A percentile compares a stretch with the other conserved stretches of the same genome.
Evolutionary conservation across 2,113 vertebrate genomes (phyloP).

Genomic region (Laterallus jamaicensis): DNA sequence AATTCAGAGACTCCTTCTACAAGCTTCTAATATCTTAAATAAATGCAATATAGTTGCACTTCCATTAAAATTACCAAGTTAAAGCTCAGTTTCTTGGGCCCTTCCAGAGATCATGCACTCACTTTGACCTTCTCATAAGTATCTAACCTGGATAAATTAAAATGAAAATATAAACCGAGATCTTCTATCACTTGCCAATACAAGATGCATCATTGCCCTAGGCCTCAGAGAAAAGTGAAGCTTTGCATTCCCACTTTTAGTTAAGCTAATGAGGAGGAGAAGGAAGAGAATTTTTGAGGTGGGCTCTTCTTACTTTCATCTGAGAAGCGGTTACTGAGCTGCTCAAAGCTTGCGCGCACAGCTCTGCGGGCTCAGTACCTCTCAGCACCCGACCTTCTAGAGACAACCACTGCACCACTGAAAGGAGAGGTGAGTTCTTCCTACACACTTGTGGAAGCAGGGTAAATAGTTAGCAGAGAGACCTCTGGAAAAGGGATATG

Average conservation of each 20-base stretch:
- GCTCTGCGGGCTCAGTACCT: neutral
- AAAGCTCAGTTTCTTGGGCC: neutral
- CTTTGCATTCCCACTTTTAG: neutral
- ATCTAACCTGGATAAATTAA: neutral
- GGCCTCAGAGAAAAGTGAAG: neutral
- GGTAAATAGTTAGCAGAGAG: neutral
- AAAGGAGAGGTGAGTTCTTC: slow-evolving; percentile 8
- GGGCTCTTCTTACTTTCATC: slow-evolving; percentile 11
- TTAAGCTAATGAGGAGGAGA: slow-evolving; percentile 27
- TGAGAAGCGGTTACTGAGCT: neutral
- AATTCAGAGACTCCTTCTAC: neutral
- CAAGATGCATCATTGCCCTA: neutral
- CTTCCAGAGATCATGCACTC: neutral
- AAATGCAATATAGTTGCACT: neutral
- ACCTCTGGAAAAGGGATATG: neutral
- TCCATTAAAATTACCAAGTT: neutral
- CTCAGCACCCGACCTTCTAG: neutral
- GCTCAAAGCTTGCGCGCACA: neutral
- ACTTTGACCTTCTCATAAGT: neutral
- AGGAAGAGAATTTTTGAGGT: slow-evolving; percentile 42
- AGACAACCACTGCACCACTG: neutral
- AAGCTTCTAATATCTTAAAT: neutral
- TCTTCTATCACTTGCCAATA: neutral
- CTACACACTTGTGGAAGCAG: neutral
- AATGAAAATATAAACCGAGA: neutral